Evolutionary conservation across 1,140 invertebrate genomes (phyloP).

Genomic region (Drusus annulatus): DNA sequence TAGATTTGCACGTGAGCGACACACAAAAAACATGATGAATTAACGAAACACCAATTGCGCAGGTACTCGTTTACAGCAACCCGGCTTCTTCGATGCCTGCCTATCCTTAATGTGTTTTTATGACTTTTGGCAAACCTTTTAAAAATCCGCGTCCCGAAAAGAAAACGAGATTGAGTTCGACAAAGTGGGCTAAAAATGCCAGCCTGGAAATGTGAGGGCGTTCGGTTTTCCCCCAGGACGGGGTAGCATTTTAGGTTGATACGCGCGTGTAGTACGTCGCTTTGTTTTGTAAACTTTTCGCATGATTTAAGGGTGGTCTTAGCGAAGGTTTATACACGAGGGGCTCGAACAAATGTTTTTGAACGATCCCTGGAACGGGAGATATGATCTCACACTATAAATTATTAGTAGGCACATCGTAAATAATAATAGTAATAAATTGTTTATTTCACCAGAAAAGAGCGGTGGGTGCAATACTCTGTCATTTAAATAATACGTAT

Average conservation of each 20-base stretch:
- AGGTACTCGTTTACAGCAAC: not conserved
- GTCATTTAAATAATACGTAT: no score
- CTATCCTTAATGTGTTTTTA: conserved; percentile 18
- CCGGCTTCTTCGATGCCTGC: not conserved
- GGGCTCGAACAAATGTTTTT: not conserved
- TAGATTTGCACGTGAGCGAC: no score
- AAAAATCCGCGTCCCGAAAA: conserved; percentile 16
- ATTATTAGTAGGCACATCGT: no score
- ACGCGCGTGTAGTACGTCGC: conserved; percentile 11
- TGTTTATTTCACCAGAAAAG: no score
- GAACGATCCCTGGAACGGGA: no score
- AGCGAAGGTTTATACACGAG: not conserved
- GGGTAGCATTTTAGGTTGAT: conserved; percentile 33
- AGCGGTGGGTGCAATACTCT: no score
- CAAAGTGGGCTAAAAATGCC: conserved; percentile 43
- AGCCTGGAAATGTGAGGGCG: conserved; percentile 52
- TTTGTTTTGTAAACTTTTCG: conserved; percentile 13
- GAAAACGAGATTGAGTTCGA: conserved; percentile 37
- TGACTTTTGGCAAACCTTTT: conserved; percentile 51
- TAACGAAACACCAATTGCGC: not conserved
- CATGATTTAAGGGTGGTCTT: conserved; percentile 34
- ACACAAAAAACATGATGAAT: no score
- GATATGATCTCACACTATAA: no score
- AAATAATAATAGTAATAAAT: no score
- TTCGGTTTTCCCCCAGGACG: conserved; percentile 20